Percentiles rank a stretch among this genome's conserved stretches.
These are phyloP conservation scores for Tyrophagus putrescentiae DNA, from an alignment of 1,140 invertebrate species.

Conservation along the genomic window DNA sequence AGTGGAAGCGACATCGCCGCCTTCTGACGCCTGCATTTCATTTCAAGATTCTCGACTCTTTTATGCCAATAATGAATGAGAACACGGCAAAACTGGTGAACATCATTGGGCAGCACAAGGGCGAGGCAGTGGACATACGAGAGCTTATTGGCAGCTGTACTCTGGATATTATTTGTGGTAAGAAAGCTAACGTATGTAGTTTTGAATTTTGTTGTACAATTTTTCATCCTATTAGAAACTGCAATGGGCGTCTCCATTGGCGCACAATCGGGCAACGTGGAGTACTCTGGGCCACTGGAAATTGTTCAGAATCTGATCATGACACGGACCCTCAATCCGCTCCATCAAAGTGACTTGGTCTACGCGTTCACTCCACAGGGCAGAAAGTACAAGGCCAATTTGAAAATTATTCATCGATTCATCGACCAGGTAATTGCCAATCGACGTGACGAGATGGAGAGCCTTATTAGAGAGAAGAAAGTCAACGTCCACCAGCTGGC, in stretches of 20 bases:
- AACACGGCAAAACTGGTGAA: constrained; percentile 34
- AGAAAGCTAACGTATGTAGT: constrained; percentile 9
- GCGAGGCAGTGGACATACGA: constrained; percentile 44
- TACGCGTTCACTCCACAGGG: constrained; percentile 20
- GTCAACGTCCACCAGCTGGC: not conserved
- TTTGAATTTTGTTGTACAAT: not conserved
- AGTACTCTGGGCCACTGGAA: constrained; percentile 58
- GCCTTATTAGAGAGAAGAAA: not conserved
- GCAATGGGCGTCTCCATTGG: constrained; percentile 27
- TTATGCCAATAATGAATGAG: constrained; percentile 39
- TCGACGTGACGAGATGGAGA: not conserved
- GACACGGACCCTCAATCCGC: not conserved
- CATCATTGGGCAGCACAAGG: constrained; percentile 32
- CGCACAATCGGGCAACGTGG: constrained; percentile 37
- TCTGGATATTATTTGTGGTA: constrained; percentile 68
- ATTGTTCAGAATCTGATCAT: constrained; percentile 56
- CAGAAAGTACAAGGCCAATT: constrained; percentile 8
- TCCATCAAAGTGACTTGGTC: constrained; percentile 1
- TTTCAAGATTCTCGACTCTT: constrained; percentile 41
- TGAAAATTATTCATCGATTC: constrained; percentile 9
- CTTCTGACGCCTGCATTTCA: constrained; percentile 43
- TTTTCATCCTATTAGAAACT: constrained; percentile 29
- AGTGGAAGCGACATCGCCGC: constrained; percentile 37
- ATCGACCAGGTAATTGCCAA: constrained; percentile 9
- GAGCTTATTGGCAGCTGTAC: constrained; percentile 59